Base-by-base conservation (phyloP, 2,113 vertebrate genomes). In the Agapornis roseicollis region DNA sequence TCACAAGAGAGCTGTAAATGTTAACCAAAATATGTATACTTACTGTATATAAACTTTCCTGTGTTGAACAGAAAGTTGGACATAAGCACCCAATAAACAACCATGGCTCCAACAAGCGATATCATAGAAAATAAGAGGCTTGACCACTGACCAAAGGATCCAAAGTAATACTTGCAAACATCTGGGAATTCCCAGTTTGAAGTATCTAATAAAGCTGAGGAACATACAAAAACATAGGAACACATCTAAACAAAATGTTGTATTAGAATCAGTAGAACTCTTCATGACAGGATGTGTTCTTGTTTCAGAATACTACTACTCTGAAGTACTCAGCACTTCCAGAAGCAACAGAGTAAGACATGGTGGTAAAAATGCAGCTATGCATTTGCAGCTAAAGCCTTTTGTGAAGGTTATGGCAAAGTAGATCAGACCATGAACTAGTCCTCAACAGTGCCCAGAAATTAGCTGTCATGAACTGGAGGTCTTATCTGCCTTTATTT, bases 11-110 rank as follows among this genome's bases (percentile, higher is more conserved):
- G 17, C 31, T 66, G 49, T 28, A 85, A 16, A 90, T 52, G 18
- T 64, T 47, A 70, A 73, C 1, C 2, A 73, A 41, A 81, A 78
- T 46, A 58, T 25, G 9, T 60, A 39, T 93, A 98, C 99, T 98
- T 98, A 99, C 99, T 99, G 97, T 99, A 99, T 96, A 99, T 99
- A 93, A 99, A 99, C 95, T 98, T 98, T 42, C 99, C 99, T 1
- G 98, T 99, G 96, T 99, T 99, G 96, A 98, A 99, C 49, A 99
- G 98, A 92, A 99, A 99, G 97, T 99, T 99, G 88, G 99, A 99
- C 99, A 99, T 99, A 80, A 99, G 99, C 39, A 99, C 99, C 99
- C 99, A 99, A 93, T 99, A 99, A 89, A 99, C 99, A 94, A 99
- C 98, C 99, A 99, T 99, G 65, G 99, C 99, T 96, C 99, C 99